Conservation (phyloP, 2,888 invertebrate genomes). For the Morpho helenor region DNA sequence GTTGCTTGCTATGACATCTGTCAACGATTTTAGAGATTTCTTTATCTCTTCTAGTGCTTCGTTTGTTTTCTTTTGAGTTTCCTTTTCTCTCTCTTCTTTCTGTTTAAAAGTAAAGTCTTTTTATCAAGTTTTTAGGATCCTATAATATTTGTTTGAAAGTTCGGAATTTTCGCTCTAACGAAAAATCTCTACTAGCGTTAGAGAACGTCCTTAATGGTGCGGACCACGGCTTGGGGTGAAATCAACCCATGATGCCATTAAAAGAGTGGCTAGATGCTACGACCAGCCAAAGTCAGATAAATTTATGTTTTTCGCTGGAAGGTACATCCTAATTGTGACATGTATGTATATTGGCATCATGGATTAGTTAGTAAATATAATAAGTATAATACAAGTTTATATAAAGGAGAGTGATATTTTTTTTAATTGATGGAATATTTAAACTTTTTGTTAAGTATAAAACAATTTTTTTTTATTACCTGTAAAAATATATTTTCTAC, state of each 20-base stretch:
- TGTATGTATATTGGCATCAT: not conserved
- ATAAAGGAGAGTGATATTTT: too few relatives aligned
- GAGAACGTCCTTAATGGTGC: too few relatives aligned
- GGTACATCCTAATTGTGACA: not conserved
- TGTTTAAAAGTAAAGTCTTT: slow-evolving; percentile 36
- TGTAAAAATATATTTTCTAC: slow-evolving; percentile 87
- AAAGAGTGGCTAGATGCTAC: too few relatives aligned
- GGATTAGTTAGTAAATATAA: not conserved
- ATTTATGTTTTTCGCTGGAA: too few relatives aligned
- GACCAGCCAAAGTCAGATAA: too few relatives aligned
- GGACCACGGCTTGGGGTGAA: too few relatives aligned
- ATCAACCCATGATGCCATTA: too few relatives aligned
- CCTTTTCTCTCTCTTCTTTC: slow-evolving; percentile 83
- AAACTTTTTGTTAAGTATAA: too few relatives aligned
- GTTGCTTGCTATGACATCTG: slow-evolving; percentile 37
- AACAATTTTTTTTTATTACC: slow-evolving; percentile 48
- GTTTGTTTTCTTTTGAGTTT: slow-evolving; percentile 80
- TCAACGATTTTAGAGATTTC: slow-evolving; percentile 49
- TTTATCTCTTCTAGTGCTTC: slow-evolving; percentile 73
- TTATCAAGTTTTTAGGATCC: not conserved
- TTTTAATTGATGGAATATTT: too few relatives aligned
- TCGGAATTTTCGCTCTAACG: too few relatives aligned
- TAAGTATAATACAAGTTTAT: not conserved
- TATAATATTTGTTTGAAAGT: too few relatives aligned
- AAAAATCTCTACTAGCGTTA: too few relatives aligned